Evolutionary conservation across 1,140 invertebrate species (phyloP).

Genomic region (Sipha flava): DNA sequence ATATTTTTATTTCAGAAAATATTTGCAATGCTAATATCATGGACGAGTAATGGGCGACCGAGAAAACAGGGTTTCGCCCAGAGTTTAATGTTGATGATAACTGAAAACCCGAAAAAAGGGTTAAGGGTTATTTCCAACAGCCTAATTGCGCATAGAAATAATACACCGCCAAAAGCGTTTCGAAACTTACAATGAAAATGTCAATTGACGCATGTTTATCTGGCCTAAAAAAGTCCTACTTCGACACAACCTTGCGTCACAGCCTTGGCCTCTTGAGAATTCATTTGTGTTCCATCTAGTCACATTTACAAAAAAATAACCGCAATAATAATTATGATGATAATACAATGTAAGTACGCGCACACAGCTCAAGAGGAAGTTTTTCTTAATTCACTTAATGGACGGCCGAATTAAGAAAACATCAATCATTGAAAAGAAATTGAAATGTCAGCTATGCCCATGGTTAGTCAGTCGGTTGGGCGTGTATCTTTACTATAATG

Average conservation of each 20-base stretch:
- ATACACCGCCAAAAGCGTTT: not conserved
- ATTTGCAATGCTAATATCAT: not conserved
- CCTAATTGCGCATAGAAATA: not conserved
- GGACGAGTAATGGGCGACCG: too few relatives aligned
- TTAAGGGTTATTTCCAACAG: too few relatives aligned
- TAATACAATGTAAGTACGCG: not conserved
- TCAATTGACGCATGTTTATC: not conserved
- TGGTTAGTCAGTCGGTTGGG: not conserved
- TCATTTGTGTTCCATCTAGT: not conserved
- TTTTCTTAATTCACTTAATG: conserved; percentile 9
- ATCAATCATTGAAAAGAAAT: conserved; percentile 11
- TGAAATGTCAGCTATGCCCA: not conserved
- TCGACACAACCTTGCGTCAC: not conserved
- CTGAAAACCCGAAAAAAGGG: too few relatives aligned
- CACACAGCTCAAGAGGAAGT: not conserved
- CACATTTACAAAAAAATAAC: not conserved
- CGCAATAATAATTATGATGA: not conserved
- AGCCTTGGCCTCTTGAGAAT: conserved; percentile 9
- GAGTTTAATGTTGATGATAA: too few relatives aligned
- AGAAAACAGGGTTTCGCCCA: too few relatives aligned
- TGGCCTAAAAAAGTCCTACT: conserved; percentile 12
- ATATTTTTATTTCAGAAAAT: not conserved
- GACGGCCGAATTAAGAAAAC: conserved; percentile 17
- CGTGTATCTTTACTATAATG: not conserved
- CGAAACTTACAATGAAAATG: not conserved